A percentile compares a stretch with the other conserved stretches of the same genome.
Conservation (phyloP, 1,140 invertebrate genomes). For the Trachymyrmex septentrionalis region DNA sequence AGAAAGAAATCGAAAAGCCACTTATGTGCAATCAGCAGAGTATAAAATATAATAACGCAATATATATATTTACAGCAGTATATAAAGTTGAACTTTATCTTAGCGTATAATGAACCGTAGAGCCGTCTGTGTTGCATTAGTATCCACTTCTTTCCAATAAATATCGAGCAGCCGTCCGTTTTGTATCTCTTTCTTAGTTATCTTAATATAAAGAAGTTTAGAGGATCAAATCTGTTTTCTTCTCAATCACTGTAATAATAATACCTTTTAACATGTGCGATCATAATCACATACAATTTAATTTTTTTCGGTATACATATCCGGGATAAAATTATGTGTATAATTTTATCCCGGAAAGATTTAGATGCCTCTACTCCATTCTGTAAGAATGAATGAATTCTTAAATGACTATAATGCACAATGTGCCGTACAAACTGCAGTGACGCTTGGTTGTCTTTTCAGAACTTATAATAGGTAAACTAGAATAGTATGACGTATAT, state of each 20-base stretch:
- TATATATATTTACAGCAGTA: slow-evolving; percentile 67
- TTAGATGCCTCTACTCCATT: slow-evolving; percentile 33
- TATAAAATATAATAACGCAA: slow-evolving; percentile 75
- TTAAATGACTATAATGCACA: slow-evolving; percentile 12
- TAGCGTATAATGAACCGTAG: slow-evolving; percentile 66
- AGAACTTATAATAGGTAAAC: slow-evolving; percentile 1
- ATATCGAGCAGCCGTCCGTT: slow-evolving; percentile 27
- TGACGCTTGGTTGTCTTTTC: slow-evolving; percentile 14
- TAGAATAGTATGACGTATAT: background rate
- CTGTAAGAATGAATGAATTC: slow-evolving; percentile 8
- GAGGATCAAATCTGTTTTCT: background rate
- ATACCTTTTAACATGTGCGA: background rate
- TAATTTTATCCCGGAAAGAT: background rate
- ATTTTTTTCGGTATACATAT: background rate
- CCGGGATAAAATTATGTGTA: too few species aligned
- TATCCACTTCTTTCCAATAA: slow-evolving; percentile 42
- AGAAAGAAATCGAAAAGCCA: slow-evolving; percentile 70
- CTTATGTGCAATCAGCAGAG: slow-evolving; percentile 72
- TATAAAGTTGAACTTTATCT: slow-evolving; percentile 66
- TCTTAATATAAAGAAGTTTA: slow-evolving; percentile 36
- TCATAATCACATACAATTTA: slow-evolving; percentile 24
- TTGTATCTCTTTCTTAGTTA: slow-evolving; percentile 18
- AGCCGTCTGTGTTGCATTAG: slow-evolving; percentile 66
- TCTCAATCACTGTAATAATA: slow-evolving; percentile 10
- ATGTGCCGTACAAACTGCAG: background rate